These are phyloP conservation scores for Poecilia velifera DNA, from an alignment of 2,797 vertebrate species.

Conservation along the genomic window DNA sequence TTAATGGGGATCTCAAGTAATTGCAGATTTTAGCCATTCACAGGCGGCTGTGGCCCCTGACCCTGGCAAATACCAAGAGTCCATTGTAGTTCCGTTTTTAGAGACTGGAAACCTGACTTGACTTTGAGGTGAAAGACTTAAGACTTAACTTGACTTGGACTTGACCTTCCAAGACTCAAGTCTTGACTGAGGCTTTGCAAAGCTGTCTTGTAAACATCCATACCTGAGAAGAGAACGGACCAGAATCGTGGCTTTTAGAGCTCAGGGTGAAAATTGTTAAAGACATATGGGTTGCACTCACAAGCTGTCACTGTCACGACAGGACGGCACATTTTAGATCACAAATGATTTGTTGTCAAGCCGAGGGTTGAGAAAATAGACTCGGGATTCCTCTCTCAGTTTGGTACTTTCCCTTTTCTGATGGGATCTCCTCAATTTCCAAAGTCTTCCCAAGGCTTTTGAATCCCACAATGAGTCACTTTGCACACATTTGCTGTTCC, in stretches of 20 bases:
- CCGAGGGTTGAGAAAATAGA: background rate
- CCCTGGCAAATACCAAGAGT: background rate
- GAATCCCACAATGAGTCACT: conserved; percentile 39
- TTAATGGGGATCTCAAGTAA: background rate
- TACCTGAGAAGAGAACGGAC: background rate
- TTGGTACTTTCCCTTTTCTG: background rate
- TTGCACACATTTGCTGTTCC: conserved; percentile 21
- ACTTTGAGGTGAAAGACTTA: background rate
- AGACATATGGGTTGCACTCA: background rate
- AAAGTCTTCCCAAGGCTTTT: conserved; percentile 15
- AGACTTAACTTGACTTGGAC: background rate
- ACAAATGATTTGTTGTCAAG: background rate
- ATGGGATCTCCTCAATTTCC: conserved; percentile 4
- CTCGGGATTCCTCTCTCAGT: background rate
- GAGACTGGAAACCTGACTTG: background rate
- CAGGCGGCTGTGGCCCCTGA: background rate
- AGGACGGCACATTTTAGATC: background rate
- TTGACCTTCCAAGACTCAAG: background rate
- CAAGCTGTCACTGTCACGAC: background rate
- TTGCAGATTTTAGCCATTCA: background rate
- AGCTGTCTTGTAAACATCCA: background rate
- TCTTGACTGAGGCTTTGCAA: background rate
- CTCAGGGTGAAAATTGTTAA: background rate
- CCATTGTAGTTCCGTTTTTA: background rate
- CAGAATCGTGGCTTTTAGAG: background rate